Percentiles rank a stretch among this genome's conserved stretches.
These are phyloP conservation scores for Microcebus jonahi DNA, from an alignment of 2,113 vertebrate genomes.

Conservation along the genomic window DNA sequence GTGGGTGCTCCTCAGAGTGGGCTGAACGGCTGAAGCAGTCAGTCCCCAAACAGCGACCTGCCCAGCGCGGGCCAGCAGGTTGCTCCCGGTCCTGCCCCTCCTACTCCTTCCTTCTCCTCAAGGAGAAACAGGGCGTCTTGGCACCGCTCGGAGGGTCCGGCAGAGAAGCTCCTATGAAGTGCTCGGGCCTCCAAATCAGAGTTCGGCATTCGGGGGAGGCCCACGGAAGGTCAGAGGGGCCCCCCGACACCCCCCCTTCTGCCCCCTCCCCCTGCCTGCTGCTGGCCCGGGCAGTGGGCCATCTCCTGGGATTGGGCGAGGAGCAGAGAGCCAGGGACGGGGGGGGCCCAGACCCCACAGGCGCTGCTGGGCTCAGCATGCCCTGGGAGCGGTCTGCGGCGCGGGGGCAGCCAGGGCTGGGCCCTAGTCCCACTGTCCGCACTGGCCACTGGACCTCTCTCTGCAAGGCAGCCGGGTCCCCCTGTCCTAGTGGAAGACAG, in stretches of 20 bases:
- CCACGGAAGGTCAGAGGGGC: neutral
- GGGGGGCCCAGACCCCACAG: neutral
- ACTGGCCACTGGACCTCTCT: neutral
- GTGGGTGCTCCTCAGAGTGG: neutral
- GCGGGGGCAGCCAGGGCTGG: accelerated
- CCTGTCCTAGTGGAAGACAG: neutral
- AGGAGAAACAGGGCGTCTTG: neutral
- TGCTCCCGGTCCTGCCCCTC: accelerated
- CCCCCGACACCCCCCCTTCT: neutral
- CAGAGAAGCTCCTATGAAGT: neutral
- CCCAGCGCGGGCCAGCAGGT: accelerated
- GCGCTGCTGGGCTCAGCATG: neutral
- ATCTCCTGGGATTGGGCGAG: neutral
- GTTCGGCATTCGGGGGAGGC: neutral
- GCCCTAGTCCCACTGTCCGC: neutral
- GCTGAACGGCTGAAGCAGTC: accelerated
- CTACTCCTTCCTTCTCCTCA: neutral
- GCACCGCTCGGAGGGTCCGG: neutral
- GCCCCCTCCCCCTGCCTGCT: neutral
- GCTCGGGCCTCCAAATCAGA: neutral
- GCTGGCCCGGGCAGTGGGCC: neutral
- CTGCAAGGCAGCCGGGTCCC: neutral
- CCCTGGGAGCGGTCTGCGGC: neutral
- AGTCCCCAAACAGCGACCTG: neutral
- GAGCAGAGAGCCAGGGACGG: neutral